Conservation (phyloP, 2,888 invertebrate species). For the Dynastes grantii region DNA sequence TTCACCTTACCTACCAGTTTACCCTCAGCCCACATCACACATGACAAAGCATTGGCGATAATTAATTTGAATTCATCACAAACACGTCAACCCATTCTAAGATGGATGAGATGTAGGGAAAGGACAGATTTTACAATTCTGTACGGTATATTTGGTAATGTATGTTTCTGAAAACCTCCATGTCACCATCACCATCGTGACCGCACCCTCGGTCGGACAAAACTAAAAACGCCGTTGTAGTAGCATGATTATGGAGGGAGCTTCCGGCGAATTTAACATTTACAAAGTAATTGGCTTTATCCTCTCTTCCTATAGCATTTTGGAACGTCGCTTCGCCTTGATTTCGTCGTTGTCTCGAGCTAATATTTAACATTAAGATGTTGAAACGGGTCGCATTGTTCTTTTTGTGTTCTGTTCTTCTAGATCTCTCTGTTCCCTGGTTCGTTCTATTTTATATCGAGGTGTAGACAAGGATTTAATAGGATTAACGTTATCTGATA, state of each 20-base stretch:
- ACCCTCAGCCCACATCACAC: neutral
- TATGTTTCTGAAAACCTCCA: constrained; percentile 23
- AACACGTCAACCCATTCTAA: constrained; percentile 3
- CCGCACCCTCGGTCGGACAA: neutral
- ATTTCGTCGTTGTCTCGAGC: neutral
- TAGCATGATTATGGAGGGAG: constrained; percentile 26
- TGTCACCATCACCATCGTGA: constrained; percentile 3
- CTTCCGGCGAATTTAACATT: constrained; percentile 32
- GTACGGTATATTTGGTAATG: neutral
- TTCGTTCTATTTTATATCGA: too few relatives aligned
- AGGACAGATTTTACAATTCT: neutral
- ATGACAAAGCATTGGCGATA: neutral
- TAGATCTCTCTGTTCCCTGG: neutral
- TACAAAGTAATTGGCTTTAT: constrained; percentile 33
- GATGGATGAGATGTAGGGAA: neutral
- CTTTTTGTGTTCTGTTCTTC: neutral
- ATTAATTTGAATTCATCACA: constrained; percentile 30
- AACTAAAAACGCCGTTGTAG: neutral
- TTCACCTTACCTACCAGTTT: neutral
- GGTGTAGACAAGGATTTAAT: neutral
- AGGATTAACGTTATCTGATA: neutral
- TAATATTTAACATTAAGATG: constrained; percentile 33
- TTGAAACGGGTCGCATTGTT: constrained; percentile 4
- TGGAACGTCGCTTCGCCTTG: constrained; percentile 14
- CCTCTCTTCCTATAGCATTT: constrained; percentile 4